Conservation (phyloP, 2,113 vertebrate genomes). For the Perca fluviatilis region DNA sequence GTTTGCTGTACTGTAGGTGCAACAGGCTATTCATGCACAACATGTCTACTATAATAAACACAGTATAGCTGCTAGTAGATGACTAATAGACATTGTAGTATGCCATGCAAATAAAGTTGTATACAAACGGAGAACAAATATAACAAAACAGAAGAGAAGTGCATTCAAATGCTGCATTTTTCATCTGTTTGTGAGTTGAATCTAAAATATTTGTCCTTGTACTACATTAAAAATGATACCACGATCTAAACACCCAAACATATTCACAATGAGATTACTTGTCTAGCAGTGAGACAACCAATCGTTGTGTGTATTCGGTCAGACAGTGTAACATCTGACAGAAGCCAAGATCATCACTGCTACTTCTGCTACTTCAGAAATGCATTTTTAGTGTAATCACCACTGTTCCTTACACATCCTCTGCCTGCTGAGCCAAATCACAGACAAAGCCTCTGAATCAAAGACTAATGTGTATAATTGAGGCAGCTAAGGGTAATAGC, state of each 20-base stretch:
- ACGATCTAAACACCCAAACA: background rate
- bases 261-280: background rate
- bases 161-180: background rate
- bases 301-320: background rate
- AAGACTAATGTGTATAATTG: conserved; percentile 60
- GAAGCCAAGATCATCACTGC: background rate
- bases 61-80: background rate
- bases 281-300: background rate
- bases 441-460: conserved; percentile 37
- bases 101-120: background rate
- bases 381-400: conserved; percentile 44
- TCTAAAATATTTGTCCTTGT: background rate
- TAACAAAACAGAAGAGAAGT: background rate
- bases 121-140: background rate
- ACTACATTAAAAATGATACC: background rate
- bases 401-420: conserved; percentile 27
- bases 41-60: background rate
- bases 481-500: conserved; percentile 7
- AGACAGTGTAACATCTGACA: background rate
- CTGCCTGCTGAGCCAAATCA: conserved; percentile 47
- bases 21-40: background rate
- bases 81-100: background rate
- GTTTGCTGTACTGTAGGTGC: background rate
- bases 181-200: background rate
- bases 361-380: conserved; percentile 1